Percentiles rank a stretch among this genome's conserved stretches.
Evolutionary conservation across 2,797 vertebrate genomes (phyloP).

Genomic region (Anguilla obscura): DNA sequence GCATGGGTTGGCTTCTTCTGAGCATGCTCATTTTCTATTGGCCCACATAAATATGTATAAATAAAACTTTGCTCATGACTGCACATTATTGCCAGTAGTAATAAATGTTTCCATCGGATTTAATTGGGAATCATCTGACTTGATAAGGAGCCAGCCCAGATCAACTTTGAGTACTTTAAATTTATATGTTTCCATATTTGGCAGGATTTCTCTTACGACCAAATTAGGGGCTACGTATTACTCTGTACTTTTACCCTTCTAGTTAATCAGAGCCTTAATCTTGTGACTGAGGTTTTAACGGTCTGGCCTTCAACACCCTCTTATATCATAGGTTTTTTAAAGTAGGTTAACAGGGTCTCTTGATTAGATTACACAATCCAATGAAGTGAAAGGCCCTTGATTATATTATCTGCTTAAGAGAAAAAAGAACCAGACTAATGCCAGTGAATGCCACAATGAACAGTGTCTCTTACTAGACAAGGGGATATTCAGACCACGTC

Average conservation of each 20-base stretch:
- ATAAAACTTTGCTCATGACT: conserved; percentile 37
- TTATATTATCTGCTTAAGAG: conserved; percentile 54
- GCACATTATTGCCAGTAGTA: conserved; percentile 39
- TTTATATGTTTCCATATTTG: conserved; percentile 22
- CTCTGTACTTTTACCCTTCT: conserved; percentile 46
- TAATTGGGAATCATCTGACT: conserved; percentile 45
- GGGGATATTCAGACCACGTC: not conserved
- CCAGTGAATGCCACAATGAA: conserved; percentile 31
- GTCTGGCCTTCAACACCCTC: conserved; percentile 42
- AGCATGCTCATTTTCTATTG: conserved; percentile 43
- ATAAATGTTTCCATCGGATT: conserved; percentile 50
- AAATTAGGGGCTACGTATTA: conserved; percentile 37
- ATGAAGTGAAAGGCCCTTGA: conserved; percentile 59
- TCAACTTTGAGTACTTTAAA: conserved; percentile 39
- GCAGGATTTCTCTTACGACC: conserved; percentile 27
- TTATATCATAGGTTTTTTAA: conserved; percentile 45
- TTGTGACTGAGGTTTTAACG: conserved; percentile 40
- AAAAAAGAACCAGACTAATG: conserved; percentile 45
- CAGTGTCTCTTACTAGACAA: not conserved
- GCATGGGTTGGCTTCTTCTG: conserved; percentile 53
- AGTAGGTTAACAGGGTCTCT: conserved; percentile 45
- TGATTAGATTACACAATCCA: conserved; percentile 55
- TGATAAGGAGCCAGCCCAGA: conserved; percentile 45
- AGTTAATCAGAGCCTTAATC: conserved; percentile 27
- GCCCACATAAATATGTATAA: conserved; percentile 47